Evolutionary conservation across 2,113 vertebrate genomes (phyloP).

Genomic region (Dendropsophus ebraccatus): DNA sequence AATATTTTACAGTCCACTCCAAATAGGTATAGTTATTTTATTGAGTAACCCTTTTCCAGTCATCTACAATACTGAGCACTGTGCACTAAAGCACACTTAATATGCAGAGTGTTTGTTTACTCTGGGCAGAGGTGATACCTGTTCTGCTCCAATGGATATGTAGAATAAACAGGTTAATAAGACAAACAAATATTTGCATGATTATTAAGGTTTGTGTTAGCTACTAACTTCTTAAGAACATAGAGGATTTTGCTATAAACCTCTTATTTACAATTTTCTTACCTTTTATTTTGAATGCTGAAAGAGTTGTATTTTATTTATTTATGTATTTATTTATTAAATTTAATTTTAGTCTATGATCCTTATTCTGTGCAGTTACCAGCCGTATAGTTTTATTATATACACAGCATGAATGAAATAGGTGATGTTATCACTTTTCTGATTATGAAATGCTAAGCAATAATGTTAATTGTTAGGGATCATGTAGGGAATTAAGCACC

Average conservation of each 20-base stretch:
- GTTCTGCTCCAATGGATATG: constrained; percentile 8
- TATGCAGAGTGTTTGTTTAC: constrained; percentile 6
- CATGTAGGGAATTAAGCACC: constrained; percentile 42
- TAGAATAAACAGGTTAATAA: constrained; percentile 32
- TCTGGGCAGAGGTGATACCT: constrained; percentile 14
- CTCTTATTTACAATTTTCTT: neutral
- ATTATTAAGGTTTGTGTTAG: constrained; percentile 14
- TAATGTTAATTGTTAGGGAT: constrained; percentile 48
- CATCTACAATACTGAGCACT: neutral
- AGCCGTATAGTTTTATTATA: constrained; percentile 6
- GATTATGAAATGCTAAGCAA: constrained; percentile 40
- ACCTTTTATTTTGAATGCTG: neutral
- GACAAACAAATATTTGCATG: constrained; percentile 25
- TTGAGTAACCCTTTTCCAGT: constrained; percentile 1
- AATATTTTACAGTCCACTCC: neutral
- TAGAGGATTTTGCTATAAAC: neutral
- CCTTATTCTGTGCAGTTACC: constrained; percentile 3
- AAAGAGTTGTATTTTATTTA: too few species aligned
- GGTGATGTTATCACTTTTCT: constrained; percentile 32
- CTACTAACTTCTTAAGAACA: neutral
- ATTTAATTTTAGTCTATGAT: too few species aligned
- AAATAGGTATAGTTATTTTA: too few species aligned
- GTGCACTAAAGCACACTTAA: constrained; percentile 21
- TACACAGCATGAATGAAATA: constrained; percentile 33
- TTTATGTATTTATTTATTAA: too few species aligned